phyloP scores from a whole-genome alignment of 2,888 invertebrate genomes.

The Rhingia campestris region DNA sequence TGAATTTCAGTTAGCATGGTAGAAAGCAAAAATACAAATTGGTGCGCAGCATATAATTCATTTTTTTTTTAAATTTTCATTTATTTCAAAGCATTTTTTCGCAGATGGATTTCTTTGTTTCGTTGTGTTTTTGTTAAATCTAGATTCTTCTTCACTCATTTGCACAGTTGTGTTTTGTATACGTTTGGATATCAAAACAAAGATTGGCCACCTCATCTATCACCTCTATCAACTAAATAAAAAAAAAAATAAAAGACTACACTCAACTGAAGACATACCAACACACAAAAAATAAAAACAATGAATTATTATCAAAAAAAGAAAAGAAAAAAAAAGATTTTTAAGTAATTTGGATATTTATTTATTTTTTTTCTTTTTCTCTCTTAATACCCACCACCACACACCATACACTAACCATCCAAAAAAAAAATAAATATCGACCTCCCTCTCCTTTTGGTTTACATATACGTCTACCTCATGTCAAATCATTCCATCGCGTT shows the following conservation, averaged over 20 bases:
- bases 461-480: constrained; percentile 7
- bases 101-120: constrained; percentile 36
- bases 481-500: constrained; percentile 51
- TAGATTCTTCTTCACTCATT: constrained; percentile 40
- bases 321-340: constrained; percentile 69
- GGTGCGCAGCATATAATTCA: constrained; percentile 9
- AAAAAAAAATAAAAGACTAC: constrained; percentile 8
- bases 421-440: constrained; percentile 30
- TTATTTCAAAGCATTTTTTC: constrained; percentile 17
- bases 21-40: constrained; percentile 31
- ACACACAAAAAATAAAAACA: constrained; percentile 61
- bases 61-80: neutral
- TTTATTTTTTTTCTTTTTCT: constrained; percentile 77
- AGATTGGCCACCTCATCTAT: constrained; percentile 51
- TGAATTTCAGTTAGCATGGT: constrained; percentile 37
- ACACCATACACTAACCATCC: constrained; percentile 67
- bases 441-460: constrained; percentile 33
- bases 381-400: constrained; percentile 75
- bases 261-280: constrained; percentile 45
- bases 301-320: constrained; percentile 54
- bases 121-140: constrained; percentile 36
- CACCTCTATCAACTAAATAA: neutral
- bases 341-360: constrained; percentile 77
- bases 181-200: constrained; percentile 23
- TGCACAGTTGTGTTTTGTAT: constrained; percentile 67